Evolutionary conservation across 1,140 invertebrate species (phyloP).

Genomic region (Eumaeus atala): DNA sequence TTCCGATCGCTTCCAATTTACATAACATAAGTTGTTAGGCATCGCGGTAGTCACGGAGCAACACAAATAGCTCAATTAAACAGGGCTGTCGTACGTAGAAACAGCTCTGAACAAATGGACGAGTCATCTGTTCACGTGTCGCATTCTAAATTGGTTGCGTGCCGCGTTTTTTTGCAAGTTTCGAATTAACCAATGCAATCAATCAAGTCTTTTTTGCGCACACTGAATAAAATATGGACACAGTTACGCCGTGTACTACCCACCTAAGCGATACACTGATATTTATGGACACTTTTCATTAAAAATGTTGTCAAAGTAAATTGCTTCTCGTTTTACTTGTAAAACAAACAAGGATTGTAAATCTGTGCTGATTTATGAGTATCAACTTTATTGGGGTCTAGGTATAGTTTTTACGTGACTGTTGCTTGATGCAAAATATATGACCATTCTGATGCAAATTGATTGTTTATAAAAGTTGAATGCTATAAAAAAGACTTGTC

Average conservation of each 20-base stretch:
- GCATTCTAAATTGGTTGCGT: conserved; percentile 55
- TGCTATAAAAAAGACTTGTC: too few relatives aligned
- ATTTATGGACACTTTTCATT: conserved; percentile 11
- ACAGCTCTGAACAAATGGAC: conserved; percentile 52
- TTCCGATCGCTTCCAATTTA: too few relatives aligned
- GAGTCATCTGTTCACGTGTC: conserved; percentile 50
- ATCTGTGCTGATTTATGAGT: neutral
- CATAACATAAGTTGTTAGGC: conserved; percentile 11
- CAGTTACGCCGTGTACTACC: neutral
- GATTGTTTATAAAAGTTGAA: too few relatives aligned
- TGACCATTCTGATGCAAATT: too few relatives aligned
- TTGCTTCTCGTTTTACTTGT: conserved; percentile 8
- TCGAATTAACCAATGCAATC: conserved; percentile 45
- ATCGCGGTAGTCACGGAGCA: conserved; percentile 38
- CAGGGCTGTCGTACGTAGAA: conserved; percentile 38
- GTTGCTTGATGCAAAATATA: too few relatives aligned
- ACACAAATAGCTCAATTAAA: conserved; percentile 69
- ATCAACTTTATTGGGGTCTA: too few relatives aligned
- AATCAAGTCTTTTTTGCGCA: conserved; percentile 32
- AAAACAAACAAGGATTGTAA: conserved; percentile 8
- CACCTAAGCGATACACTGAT: conserved; percentile 5
- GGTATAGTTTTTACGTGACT: too few relatives aligned
- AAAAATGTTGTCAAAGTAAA: conserved; percentile 9
- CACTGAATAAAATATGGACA: conserved; percentile 15
- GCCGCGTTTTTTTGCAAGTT: conserved; percentile 40